phyloP scores from a whole-genome alignment of 2,797 vertebrate species.

The Clamator glandarius region DNA sequence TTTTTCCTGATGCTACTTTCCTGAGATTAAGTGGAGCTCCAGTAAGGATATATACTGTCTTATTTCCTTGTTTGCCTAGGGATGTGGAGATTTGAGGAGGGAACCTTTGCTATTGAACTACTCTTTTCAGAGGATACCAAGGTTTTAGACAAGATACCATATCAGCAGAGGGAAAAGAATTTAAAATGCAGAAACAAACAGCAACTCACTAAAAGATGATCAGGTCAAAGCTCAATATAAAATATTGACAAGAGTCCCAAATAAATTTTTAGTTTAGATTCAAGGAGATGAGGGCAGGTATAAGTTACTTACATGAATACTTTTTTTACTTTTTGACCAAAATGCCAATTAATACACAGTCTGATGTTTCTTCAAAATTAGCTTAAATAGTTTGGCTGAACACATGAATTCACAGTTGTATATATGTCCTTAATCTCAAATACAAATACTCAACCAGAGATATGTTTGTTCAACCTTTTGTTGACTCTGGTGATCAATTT shows the following conservation, averaged over 20 bases:
- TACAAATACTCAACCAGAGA: conserved; percentile 41
- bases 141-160: not conserved
- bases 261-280: not conserved
- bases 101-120: not conserved
- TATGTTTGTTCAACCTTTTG: conserved; percentile 56
- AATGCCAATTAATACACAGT: not conserved
- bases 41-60: not conserved
- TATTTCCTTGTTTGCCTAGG: not conserved
- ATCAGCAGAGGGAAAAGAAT: not conserved
- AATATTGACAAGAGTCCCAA: not conserved
- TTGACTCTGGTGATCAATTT: conserved; percentile 63
- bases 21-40: not conserved
- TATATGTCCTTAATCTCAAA: conserved; percentile 64
- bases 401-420: not conserved
- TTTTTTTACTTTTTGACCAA: not conserved
- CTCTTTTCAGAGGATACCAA: not conserved
- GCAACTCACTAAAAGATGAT: not conserved
- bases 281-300: not conserved
- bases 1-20: not conserved
- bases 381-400: conserved; percentile 7
- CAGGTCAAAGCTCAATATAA: not conserved
- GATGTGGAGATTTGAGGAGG: rapidly evolving
- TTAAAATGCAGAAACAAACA: not conserved
- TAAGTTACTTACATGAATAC: not conserved
- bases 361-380: not conserved